Evolutionary conservation across 2,797 vertebrate species (phyloP).

Genomic region (Parauchenoglanis punctatus): DNA sequence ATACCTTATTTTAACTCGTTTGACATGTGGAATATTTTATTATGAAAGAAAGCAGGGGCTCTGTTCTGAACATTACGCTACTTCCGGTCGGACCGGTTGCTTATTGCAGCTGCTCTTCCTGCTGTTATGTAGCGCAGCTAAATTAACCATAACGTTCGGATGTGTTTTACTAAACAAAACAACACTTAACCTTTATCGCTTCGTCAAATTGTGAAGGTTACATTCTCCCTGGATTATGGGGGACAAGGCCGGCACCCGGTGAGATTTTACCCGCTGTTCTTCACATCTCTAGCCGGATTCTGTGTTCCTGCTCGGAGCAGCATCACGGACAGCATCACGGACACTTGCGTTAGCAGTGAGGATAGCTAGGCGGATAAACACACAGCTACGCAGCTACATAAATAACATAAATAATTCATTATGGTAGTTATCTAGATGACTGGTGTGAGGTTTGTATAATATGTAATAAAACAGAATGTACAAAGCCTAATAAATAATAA

Average conservation of each 20-base stretch:
- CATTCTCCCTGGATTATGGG: slow-evolving; percentile 76
- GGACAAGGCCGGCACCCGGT: slow-evolving; percentile 84
- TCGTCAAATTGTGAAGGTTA: slow-evolving; percentile 54
- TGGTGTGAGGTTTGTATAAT: neutral
- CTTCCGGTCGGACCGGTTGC: slow-evolving; percentile 18
- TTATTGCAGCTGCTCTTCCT: neutral
- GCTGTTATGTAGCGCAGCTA: slow-evolving; percentile 27
- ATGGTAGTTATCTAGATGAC: neutral
- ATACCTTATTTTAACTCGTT: neutral
- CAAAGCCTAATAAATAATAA: neutral
- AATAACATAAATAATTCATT: neutral
- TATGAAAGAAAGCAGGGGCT: slow-evolving; percentile 13
- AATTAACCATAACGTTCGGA: slow-evolving; percentile 5
- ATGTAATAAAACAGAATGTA: too few species aligned
- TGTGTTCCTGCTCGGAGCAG: neutral
- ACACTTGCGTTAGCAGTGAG: slow-evolving; percentile 1
- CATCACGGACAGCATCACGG: slow-evolving; percentile 5
- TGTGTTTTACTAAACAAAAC: slow-evolving; percentile 55
- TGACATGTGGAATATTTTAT: slow-evolving; percentile 6
- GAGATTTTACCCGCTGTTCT: slow-evolving; percentile 40
- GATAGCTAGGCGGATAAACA: slow-evolving; percentile 10
- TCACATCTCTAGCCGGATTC: neutral
- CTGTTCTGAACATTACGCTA: neutral
- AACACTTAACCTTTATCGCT: neutral
- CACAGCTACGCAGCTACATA: neutral